phyloP scores from a whole-genome alignment of 2,888 invertebrate genomes.

The Aporophyla nigra region DNA sequence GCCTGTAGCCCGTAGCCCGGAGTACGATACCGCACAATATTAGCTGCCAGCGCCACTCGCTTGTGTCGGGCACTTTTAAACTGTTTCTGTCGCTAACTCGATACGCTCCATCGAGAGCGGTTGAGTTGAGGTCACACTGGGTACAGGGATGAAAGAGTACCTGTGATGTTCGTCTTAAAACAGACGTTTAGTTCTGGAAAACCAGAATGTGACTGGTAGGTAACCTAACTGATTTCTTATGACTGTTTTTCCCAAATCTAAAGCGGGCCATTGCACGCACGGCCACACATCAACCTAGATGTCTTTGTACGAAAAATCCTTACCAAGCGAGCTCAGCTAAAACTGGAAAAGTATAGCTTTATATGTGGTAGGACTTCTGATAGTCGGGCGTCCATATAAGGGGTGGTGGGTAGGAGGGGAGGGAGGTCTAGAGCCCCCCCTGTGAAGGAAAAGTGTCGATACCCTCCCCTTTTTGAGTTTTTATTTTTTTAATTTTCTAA shows the following conservation, averaged over 20 bases:
- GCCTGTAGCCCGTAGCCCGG: slow-evolving; percentile 12
- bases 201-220: neutral
- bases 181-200: neutral
- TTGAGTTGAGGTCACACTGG: slow-evolving; percentile 21
- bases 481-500: too few relatives aligned
- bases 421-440: too few relatives aligned
- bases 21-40: slow-evolving; percentile 63
- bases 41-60: slow-evolving; percentile 70
- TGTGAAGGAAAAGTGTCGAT: too few relatives aligned
- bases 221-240: neutral
- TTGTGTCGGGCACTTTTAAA: slow-evolving; percentile 72
- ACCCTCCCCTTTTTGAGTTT: too few relatives aligned
- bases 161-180: neutral
- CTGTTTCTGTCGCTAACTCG: slow-evolving; percentile 69
- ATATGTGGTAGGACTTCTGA: too few relatives aligned
- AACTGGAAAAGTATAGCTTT: too few relatives aligned
- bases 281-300: too few relatives aligned
- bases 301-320: too few relatives aligned
- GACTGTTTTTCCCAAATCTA: neutral
- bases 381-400: too few relatives aligned
- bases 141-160: neutral
- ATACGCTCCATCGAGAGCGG: slow-evolving; percentile 53
- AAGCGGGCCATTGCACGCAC: too few relatives aligned
- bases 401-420: too few relatives aligned
- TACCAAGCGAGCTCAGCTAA: too few relatives aligned